Evolutionary conservation across 2,888 invertebrate species (phyloP).

Genomic region (Lepidochrysops patricia): DNA sequence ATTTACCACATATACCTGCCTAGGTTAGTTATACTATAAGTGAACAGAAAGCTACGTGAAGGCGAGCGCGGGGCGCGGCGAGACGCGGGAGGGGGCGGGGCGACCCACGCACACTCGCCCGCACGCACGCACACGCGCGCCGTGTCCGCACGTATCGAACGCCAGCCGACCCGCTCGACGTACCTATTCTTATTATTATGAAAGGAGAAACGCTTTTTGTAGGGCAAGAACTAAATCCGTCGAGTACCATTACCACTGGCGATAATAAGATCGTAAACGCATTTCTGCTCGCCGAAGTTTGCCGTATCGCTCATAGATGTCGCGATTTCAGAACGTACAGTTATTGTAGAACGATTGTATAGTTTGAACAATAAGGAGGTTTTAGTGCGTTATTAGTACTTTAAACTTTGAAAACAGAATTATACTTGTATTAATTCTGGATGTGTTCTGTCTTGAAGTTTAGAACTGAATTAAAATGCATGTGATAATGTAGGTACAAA

Average conservation of each 20-base stretch:
- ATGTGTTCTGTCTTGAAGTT: not conserved
- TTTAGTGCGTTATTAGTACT: not conserved
- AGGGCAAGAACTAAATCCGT: conserved; percentile 75
- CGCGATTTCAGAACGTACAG: conserved; percentile 41
- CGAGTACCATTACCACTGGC: conserved; percentile 57
- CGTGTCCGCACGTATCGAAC: conserved; percentile 61
- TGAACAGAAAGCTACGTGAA: conserved; percentile 72
- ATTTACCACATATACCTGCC: conserved; percentile 66
- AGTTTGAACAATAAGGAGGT: not conserved
- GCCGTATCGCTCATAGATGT: conserved; percentile 63
- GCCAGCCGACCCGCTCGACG: conserved; percentile 72
- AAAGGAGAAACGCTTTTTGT: conserved; percentile 76
- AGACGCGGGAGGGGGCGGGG: conserved; percentile 29
- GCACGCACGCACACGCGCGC: conserved; percentile 44
- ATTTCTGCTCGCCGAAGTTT: conserved; percentile 70
- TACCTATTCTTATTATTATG: conserved; percentile 78
- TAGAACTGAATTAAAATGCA: too few relatives aligned
- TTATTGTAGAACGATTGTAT: not conserved
- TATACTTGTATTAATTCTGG: not conserved
- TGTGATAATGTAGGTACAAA: too few relatives aligned
- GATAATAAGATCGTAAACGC: conserved; percentile 71
- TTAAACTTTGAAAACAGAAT: not conserved
- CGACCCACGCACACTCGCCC: conserved; percentile 31
- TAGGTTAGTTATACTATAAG: conserved; percentile 70
- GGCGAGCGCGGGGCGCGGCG: conserved; percentile 29